Percentiles rank a stretch among this genome's conserved stretches.
These are phyloP conservation scores for Lochmaea crataegi DNA, from an alignment of 2,888 invertebrate genomes.

Conservation along the genomic window DNA sequence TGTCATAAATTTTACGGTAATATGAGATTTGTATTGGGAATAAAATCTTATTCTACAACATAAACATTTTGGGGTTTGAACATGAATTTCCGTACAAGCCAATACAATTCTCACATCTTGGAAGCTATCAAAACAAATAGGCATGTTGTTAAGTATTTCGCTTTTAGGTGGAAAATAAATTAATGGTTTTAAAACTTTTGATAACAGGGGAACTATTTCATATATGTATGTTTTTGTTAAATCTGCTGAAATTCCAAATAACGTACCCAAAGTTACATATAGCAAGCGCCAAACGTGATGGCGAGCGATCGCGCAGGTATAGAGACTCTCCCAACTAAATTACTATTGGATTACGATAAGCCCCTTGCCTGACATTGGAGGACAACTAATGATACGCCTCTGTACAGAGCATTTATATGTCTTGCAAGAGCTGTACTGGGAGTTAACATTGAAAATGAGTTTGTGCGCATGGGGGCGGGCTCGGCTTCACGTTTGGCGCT, in stretches of 20 bases:
- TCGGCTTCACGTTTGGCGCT: too few relatives aligned
- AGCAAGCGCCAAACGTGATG: too few relatives aligned
- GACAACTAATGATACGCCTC: too few relatives aligned
- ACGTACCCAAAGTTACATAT: conserved; percentile 12
- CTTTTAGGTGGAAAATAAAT: conserved; percentile 20
- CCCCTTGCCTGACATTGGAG: too few relatives aligned
- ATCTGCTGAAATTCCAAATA: conserved; percentile 17
- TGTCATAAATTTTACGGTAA: conserved; percentile 32
- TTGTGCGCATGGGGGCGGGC: too few relatives aligned
- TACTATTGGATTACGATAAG: too few relatives aligned
- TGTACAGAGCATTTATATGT: too few relatives aligned
- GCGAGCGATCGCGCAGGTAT: too few relatives aligned
- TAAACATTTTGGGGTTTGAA: conserved; percentile 24
- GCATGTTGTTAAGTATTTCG: conserved; percentile 22
- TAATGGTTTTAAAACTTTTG: conserved; percentile 8
- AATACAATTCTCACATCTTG: conserved; percentile 24
- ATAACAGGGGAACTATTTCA: conserved; percentile 7
- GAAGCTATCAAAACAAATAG: conserved; percentile 19
- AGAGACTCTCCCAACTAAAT: too few relatives aligned
- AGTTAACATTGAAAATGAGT: too few relatives aligned
- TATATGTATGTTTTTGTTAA: conserved; percentile 14
- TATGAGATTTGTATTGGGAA: conserved; percentile 6
- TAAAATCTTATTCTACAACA: conserved; percentile 25
- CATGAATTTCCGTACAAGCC: conserved; percentile 28
- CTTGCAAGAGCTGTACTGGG: too few relatives aligned